These are phyloP conservation scores for Pseudoatta argentina DNA, from an alignment of 1,140 invertebrate genomes.

Conservation along the genomic window DNA sequence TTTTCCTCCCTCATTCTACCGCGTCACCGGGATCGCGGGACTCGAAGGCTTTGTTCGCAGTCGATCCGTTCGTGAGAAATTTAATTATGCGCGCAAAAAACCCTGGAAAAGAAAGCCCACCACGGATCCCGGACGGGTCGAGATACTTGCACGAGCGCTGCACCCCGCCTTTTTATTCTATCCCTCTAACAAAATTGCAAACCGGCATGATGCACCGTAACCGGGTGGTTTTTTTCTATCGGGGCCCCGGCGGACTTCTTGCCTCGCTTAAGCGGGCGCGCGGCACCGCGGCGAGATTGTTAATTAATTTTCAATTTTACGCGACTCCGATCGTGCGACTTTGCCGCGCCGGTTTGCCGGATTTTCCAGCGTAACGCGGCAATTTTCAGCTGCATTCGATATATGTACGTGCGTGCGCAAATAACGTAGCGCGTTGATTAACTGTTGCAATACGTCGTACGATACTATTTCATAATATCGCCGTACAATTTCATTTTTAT, in stretches of 20 bases:
- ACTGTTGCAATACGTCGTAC: slow-evolving; percentile 35
- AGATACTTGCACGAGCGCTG: slow-evolving; percentile 27
- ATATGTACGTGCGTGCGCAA: slow-evolving; percentile 11
- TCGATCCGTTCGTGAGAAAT: slow-evolving; percentile 59
- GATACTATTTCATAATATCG: slow-evolving; percentile 27
- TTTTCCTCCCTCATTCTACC: background rate
- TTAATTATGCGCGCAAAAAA: slow-evolving; percentile 63
- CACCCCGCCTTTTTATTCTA: slow-evolving; percentile 44
- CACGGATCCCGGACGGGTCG: slow-evolving; percentile 23
- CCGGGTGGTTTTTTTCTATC: slow-evolving; percentile 30
- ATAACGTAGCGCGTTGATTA: slow-evolving; percentile 62
- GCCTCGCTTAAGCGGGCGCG: slow-evolving; percentile 37
- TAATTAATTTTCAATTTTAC: slow-evolving; percentile 68
- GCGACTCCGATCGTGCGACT: slow-evolving; percentile 50
- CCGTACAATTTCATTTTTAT: slow-evolving; percentile 34
- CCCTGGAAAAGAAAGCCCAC: slow-evolving; percentile 46
- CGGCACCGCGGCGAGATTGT: slow-evolving; percentile 48
- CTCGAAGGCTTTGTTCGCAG: slow-evolving; percentile 43
- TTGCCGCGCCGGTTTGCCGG: slow-evolving; percentile 35
- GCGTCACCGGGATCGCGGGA: background rate
- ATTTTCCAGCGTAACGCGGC: slow-evolving; percentile 61
- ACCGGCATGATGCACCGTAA: slow-evolving; percentile 59
- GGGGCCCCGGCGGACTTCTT: slow-evolving; percentile 29
- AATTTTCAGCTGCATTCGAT: slow-evolving; percentile 59
- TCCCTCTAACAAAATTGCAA: slow-evolving; percentile 42